These are phyloP conservation scores for Vanessa cardui DNA, from an alignment of 2,888 invertebrate genomes.

Conservation along the genomic window DNA sequence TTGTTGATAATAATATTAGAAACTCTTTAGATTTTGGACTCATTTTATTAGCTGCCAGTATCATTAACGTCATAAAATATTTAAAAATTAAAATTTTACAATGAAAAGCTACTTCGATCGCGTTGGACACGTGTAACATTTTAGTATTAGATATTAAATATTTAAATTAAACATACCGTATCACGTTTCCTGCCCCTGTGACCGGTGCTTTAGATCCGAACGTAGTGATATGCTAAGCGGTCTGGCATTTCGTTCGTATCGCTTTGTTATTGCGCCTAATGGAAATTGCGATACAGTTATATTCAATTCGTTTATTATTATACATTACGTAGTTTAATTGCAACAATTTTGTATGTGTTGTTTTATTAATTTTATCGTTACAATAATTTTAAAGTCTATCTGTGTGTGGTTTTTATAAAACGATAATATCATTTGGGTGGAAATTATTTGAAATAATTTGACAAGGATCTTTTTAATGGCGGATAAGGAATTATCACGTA, in stretches of 20 bases:
- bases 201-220: slow-evolving; percentile 60
- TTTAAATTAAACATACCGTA: slow-evolving; percentile 9
- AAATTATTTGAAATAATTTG: too few species aligned
- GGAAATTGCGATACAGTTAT: slow-evolving; percentile 61
- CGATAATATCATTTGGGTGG: too few species aligned
- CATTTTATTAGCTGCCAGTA: too few species aligned
- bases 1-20: too few species aligned
- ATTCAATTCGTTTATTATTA: slow-evolving; percentile 39
- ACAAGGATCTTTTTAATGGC: too few species aligned
- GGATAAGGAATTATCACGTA: too few species aligned
- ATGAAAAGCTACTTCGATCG: background rate
- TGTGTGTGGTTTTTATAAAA: background rate
- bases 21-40: too few species aligned
- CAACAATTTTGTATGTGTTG: background rate
- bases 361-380: background rate
- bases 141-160: slow-evolving; percentile 2
- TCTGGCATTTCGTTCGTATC: slow-evolving; percentile 64
- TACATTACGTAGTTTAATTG: slow-evolving; percentile 6
- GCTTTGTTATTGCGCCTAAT: slow-evolving; percentile 62
- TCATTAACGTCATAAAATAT: too few species aligned
- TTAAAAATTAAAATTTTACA: too few species aligned
- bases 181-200: slow-evolving; percentile 44
- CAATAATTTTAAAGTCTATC: background rate
- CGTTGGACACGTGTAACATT: background rate
- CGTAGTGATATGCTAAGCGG: slow-evolving; percentile 67